Evolutionary conservation across 2,888 invertebrate genomes (phyloP).

Genomic region (Apomyelois bistriatella): DNA sequence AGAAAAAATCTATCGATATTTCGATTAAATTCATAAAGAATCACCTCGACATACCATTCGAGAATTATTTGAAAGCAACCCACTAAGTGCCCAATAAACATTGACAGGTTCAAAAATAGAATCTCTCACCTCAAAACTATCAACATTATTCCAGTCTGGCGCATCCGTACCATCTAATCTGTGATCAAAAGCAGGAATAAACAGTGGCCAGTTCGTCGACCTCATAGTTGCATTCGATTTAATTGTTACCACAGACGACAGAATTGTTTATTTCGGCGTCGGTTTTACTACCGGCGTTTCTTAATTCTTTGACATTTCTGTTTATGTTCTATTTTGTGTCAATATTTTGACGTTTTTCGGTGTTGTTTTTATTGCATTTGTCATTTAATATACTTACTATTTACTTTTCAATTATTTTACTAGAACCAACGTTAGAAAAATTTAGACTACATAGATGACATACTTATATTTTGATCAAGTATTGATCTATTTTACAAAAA

Average conservation of each 20-base stretch:
- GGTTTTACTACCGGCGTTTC: background rate
- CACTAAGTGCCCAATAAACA: background rate
- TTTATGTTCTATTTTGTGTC: too few species aligned
- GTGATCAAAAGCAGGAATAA: constrained; percentile 10
- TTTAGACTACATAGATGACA: too few species aligned
- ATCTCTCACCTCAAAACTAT: background rate
- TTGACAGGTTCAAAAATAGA: background rate
- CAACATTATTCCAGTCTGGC: background rate
- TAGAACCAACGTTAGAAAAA: too few species aligned
- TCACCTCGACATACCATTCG: background rate
- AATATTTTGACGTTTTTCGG: background rate
- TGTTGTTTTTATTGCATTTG: constrained; percentile 1
- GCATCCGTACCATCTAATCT: constrained; percentile 4
- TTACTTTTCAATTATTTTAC: too few species aligned
- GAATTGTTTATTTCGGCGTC: constrained; percentile 36
- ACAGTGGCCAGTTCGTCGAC: constrained; percentile 43
- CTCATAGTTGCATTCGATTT: constrained; percentile 66
- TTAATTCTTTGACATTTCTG: background rate
- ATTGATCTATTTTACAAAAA: too few species aligned
- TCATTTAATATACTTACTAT: too few species aligned
- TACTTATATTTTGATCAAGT: too few species aligned
- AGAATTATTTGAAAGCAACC: background rate
- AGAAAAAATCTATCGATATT: constrained; percentile 1
- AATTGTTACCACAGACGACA: constrained; percentile 52
- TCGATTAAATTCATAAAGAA: too few species aligned